Base-by-base conservation (phyloP, 2,888 invertebrate genomes). In the Acanthacorydalis orientalis region DNA sequence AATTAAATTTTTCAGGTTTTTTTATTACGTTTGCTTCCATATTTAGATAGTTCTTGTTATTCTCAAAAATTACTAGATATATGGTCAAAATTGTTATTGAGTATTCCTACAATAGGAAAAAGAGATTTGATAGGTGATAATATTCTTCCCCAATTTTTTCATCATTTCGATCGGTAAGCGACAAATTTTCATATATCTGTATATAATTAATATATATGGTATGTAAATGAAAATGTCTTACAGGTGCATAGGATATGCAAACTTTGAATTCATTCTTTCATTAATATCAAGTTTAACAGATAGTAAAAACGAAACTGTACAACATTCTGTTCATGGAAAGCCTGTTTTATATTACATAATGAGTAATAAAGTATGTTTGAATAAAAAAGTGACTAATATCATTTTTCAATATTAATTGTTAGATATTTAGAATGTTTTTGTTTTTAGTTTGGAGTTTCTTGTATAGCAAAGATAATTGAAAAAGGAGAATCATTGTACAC, bases 21-120 rank as follows among this genome's bases (percentile, higher is more conserved):
- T 48, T 62, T 86, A 45, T 65, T 77, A 31, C 74, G 87, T 49
- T 73, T 85, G 57, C 66, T 85, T 60, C 69, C 75, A 1, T 77
- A 75, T 48, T 66, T 75, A 50, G 66, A 67, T 1, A 57, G 65
- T 2, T 77, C 78, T 43, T 57, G 53, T 52, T 60, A 69, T 57
- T 55, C 61, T 9, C 54, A 57, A 15, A 72, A 75, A 11, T 59
- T 75, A 35, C 68, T 72, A 32, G 70, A 70, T 51, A 57, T 80
- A 43, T 82, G 81, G 81, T 62, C 68, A 48, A 70, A 71, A 39
- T 64, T 78, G 38, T 61, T 81, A 53, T 66, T 75, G 32, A 75
- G 76, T 44, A 59, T 80, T 49, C 72, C 77, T 1, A 54, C 68
- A 8, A 73, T 74, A 35, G 73, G 77, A 8, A 62, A 80, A 10